Conservation (phyloP, 2,888 invertebrate species). For the Carpatolechia fugitivella region DNA sequence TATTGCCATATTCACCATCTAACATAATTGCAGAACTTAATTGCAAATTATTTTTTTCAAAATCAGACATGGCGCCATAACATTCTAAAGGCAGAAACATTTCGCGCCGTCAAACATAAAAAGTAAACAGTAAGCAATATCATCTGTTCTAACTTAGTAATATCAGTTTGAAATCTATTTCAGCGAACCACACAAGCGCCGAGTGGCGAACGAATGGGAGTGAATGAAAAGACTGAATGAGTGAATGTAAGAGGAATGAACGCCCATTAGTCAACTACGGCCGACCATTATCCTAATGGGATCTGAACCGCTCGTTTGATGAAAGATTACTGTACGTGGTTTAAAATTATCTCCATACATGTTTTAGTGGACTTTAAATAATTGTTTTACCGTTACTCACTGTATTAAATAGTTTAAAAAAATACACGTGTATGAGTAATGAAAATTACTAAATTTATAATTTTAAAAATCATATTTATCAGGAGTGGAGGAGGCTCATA, state of each 20-base stretch:
- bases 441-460: too few species aligned
- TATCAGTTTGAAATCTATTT: slow-evolving; percentile 30
- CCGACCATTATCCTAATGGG: slow-evolving; percentile 55
- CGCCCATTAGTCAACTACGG: slow-evolving; percentile 62
- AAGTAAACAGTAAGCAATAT: background rate
- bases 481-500: too few species aligned
- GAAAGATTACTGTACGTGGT: slow-evolving; percentile 34
- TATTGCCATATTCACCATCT: too few species aligned
- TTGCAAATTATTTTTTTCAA: too few species aligned
- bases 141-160: slow-evolving; percentile 8
- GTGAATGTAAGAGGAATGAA: slow-evolving; percentile 45
- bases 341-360: slow-evolving; percentile 18
- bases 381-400: background rate
- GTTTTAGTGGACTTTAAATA: slow-evolving; percentile 2
- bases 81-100: too few species aligned
- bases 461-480: too few species aligned
- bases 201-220: slow-evolving; percentile 7
- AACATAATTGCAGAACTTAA: too few species aligned
- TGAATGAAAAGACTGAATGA: slow-evolving; percentile 12
- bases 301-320: slow-evolving; percentile 55
- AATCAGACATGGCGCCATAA: too few species aligned
- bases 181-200: slow-evolving; percentile 19
- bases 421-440: too few species aligned
- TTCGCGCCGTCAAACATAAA: background rate
- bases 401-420: too few species aligned